Conservation (phyloP, 1,140 invertebrate genomes). For the Riptortus pedestris region DNA sequence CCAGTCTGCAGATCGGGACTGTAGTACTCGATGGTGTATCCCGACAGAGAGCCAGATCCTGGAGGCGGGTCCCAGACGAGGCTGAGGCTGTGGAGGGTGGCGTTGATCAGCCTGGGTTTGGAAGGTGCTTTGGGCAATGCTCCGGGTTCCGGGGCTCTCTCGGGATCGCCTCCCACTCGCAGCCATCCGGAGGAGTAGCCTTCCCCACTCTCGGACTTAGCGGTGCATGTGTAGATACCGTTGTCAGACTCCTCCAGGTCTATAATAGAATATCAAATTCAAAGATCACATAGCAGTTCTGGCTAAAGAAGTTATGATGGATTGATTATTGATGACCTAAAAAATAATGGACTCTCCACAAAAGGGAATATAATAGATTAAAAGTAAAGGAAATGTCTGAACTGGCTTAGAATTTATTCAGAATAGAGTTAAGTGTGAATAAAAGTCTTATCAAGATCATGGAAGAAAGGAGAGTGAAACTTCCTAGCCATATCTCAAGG, state of each 20-base stretch:
- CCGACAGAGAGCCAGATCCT: conserved; percentile 44
- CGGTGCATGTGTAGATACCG: conserved; percentile 69
- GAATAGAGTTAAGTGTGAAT: no score
- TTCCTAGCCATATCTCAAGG: no score
- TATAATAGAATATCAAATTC: conserved; percentile 36
- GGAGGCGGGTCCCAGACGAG: conserved; percentile 58
- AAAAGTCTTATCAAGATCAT: no score
- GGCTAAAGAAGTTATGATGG: not conserved
- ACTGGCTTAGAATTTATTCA: no score
- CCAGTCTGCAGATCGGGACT: conserved; percentile 68
- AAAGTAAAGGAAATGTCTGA: no score
- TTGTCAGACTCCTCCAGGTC: conserved; percentile 62
- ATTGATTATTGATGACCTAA: not conserved
- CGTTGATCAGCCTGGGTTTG: conserved; percentile 58
- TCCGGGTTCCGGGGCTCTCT: conserved; percentile 62
- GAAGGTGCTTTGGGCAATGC: conserved; percentile 67
- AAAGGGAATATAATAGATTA: no score
- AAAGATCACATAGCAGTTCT: no score
- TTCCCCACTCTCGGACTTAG: conserved; percentile 67
- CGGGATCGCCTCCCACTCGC: conserved; percentile 54
- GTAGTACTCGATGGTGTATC: conserved; percentile 78
- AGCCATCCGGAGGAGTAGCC: conserved; percentile 72
- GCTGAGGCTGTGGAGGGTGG: conserved; percentile 63
- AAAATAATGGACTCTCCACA: not conserved
- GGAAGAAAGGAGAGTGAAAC: no score